phyloP scores from a whole-genome alignment of 2,113 vertebrate species.

The Rhizomys pruinosus region DNA sequence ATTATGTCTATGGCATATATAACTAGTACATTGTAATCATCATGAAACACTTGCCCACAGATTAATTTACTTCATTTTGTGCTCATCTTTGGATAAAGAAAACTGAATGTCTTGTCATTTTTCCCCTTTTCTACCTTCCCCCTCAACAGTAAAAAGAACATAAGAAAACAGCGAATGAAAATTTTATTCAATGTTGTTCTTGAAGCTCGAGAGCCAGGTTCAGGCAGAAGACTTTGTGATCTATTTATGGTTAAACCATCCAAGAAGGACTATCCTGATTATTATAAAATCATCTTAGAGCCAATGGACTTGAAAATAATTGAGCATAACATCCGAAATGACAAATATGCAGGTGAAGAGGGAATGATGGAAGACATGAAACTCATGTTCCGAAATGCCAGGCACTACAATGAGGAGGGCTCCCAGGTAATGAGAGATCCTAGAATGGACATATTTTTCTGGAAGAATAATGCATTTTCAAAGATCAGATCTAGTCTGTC shows the following conservation, averaged over 20 bases:
- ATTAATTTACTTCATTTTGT: slow-evolving; percentile 63
- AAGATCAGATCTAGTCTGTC: background rate
- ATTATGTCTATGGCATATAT: slow-evolving; percentile 60
- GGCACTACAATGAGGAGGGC: slow-evolving; percentile 98
- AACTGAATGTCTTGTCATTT: slow-evolving; percentile 47
- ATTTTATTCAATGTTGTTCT: slow-evolving; percentile 93
- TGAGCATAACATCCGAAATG: slow-evolving; percentile 96
- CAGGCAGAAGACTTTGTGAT: slow-evolving; percentile 95
- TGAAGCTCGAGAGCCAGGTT: slow-evolving; percentile 93
- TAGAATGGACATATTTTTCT: background rate
- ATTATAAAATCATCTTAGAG: slow-evolving; percentile 99
- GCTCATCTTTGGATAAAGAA: slow-evolving; percentile 29
- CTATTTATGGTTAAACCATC: slow-evolving; percentile 99
- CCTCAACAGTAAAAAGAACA: slow-evolving; percentile 95
- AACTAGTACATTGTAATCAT: slow-evolving; percentile 49
- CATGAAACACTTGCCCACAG: slow-evolving; percentile 33
- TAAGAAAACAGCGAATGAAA: slow-evolving; percentile 97
- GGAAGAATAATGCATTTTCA: slow-evolving; percentile 6
- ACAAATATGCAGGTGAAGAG: slow-evolving; percentile 95
- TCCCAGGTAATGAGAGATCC: slow-evolving; percentile 90
- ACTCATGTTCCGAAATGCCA: slow-evolving; percentile 98
- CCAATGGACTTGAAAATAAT: slow-evolving; percentile 98
- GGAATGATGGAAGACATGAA: slow-evolving; percentile 97
- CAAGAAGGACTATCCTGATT: slow-evolving; percentile 99
- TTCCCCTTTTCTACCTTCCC: slow-evolving; percentile 41